Base-by-base conservation (phyloP, 1,140 invertebrate species). In the Formica selysi region DNA sequence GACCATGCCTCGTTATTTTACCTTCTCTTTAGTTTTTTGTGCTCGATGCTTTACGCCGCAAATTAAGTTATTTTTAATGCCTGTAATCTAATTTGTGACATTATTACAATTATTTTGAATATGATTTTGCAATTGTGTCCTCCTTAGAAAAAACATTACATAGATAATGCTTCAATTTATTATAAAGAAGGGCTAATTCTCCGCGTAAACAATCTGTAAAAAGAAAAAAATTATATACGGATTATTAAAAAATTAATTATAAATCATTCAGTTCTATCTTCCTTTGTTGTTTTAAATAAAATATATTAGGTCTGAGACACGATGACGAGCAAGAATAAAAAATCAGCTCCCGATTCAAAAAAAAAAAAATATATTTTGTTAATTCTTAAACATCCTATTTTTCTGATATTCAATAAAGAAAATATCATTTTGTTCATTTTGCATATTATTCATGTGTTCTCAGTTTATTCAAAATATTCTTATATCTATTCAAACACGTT, bases 341-440 rank as follows among this genome's bases (percentile, higher is more conserved):
- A 32, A 29, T n/a, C 22, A 76, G 19, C 38, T 64, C 16, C 26
- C 38, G 26, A 64, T 22, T 76, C 8, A 16, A 78, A n/a, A 54
- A 51, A 16, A 51, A 64, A 38, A 29, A 29, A 0, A 29, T 29
- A 29, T 78, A 13, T 78, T 78, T 7, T 51, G 19, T 79, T 51
- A 65, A 13, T 79, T 51, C 29, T 48, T 38, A 51, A n/a, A 54
- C 38, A 70, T 44, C 16, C 71, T 57, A 38, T 41, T 41, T 70
- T 29, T 26, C 38, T 29, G 22, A 80, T n/a, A n/a, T n/a, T 57
- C 70, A 80, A 80, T 80, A 80, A 80, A 80, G 13, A 10, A 2
- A 57, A 29, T 71, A 57, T 70, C 8, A 67, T 64, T 57, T 26
- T 36, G 11, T 78, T 61, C 16, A 41, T 70, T 80, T 70, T 41